Evolutionary conservation across 2,113 vertebrate species (phyloP), one percentile per base, ranked within the genome.

Genomic region (Promerops cafer): DNA sequence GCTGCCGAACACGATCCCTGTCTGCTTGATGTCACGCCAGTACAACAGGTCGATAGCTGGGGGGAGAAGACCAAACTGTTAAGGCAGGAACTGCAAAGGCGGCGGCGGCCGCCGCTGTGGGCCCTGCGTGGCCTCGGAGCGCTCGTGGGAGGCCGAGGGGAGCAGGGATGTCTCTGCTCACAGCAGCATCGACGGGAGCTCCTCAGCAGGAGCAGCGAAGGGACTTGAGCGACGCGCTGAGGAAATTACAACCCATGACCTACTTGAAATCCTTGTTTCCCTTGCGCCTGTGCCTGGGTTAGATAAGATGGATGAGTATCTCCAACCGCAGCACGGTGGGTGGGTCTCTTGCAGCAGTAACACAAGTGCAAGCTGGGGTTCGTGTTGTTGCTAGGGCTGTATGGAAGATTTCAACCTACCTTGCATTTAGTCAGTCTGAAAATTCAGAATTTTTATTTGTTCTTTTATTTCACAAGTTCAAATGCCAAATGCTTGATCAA

Each of bases 21-120:
- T 99, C 98, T 99, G 99, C 98, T 99, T 99, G 97, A 99, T 97
- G 95, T 99, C 99, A 82, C 98, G 98, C 99, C 99, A 99, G 98
- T 99, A 99, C 84, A 99, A 98, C 97, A 99, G 98, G 97, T 99
- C 99, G 52, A 99, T 98, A 50, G 98, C 99, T 99, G 98, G 9
- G 60, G 89, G 93, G 71, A 87, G 79, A 93, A 92, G 53, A 91
- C 1, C 22, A 57, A 65, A 39, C 3, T 5, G 65, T 96, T 85
- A 97, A 84, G 65, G 42, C 24, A 8, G 72, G 69, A 42, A 13
- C 35, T 63, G 61, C 53, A 56, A 64, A 7, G 8, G 27, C 16
- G 2, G 5, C 11, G 0, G 42, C 27, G 31, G 23, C 1, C 47
- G n/a, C 9, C 15, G 1, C 31, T 1, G 9, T 2, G 9, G 35